These are phyloP conservation scores for Cerastoderma edule DNA, from an alignment of 2,888 invertebrate species.

Conservation along the genomic window DNA sequence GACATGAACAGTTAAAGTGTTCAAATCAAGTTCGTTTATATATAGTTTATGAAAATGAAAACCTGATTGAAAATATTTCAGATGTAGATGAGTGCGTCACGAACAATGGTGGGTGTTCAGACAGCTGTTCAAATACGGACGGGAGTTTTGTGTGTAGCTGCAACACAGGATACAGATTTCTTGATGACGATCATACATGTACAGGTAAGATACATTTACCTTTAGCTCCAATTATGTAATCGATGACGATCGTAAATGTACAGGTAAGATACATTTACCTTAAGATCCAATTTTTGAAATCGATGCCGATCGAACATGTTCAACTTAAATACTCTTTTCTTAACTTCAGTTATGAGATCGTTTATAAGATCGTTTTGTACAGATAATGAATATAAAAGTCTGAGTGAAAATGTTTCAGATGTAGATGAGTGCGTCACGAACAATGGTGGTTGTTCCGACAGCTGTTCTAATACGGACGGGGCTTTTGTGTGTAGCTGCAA, in stretches of 20 bases:
- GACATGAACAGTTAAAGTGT: neutral
- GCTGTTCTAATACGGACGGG: constrained; percentile 6
- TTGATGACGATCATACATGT: neutral
- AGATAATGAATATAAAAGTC: neutral
- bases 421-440: constrained; percentile 9
- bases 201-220: neutral
- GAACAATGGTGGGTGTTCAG: constrained; percentile 17
- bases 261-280: neutral
- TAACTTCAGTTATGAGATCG: neutral
- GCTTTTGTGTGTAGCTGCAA: constrained; percentile 14
- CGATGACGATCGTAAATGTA: neutral
- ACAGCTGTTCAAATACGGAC: constrained; percentile 22
- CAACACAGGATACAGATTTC: constrained; percentile 17
- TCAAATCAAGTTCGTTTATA: neutral
- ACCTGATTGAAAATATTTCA: too few species aligned
- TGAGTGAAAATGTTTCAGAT: neutral
- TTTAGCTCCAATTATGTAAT: neutral
- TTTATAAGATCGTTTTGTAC: neutral
- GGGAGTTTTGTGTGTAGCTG: constrained; percentile 29
- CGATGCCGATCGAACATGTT: too few species aligned
- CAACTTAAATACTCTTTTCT: too few species aligned
- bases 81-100: neutral
- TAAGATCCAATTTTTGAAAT: neutral
- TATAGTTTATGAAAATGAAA: too few species aligned
- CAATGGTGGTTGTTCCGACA: constrained; percentile 12